phyloP scores from a whole-genome alignment of 1,140 invertebrate genomes.

The Nebria ingens region DNA sequence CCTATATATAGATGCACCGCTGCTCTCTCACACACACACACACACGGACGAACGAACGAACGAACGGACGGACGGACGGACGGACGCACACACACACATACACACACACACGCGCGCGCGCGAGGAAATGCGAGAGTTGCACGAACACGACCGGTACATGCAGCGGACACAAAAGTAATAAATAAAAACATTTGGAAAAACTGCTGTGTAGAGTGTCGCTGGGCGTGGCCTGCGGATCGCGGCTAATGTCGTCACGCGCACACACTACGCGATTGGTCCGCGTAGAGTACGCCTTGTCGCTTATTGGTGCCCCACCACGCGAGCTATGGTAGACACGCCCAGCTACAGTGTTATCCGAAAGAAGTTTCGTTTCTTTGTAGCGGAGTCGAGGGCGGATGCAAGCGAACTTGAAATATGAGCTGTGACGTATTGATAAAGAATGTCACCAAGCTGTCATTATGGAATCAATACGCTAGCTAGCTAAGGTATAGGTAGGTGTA shows the following conservation, averaged over 20 bases:
- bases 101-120: neutral
- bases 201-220: constrained; percentile 26
- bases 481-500: neutral
- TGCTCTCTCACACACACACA: neutral
- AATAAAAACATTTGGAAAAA: constrained; percentile 53
- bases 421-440: constrained; percentile 48
- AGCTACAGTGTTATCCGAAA: constrained; percentile 28
- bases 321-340: constrained; percentile 18
- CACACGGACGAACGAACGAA: neutral
- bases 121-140: constrained; percentile 32
- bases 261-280: constrained; percentile 20
- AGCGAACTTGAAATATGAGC: constrained; percentile 37
- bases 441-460: constrained; percentile 46
- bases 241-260: constrained; percentile 17
- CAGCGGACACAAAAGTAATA: constrained; percentile 53
- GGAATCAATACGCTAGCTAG: constrained; percentile 31
- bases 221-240: constrained; percentile 21
- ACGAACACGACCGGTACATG: constrained; percentile 44
- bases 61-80: neutral
- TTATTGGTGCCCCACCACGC: constrained; percentile 21
- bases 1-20: neutral
- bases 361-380: constrained; percentile 35
- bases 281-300: constrained; percentile 28
- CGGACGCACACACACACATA: neutral
- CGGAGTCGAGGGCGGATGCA: constrained; percentile 33